Percentiles rank a stretch among this genome's conserved stretches.
Conservation (phyloP, 2,888 invertebrate species). For the Aphodius granarius region DNA sequence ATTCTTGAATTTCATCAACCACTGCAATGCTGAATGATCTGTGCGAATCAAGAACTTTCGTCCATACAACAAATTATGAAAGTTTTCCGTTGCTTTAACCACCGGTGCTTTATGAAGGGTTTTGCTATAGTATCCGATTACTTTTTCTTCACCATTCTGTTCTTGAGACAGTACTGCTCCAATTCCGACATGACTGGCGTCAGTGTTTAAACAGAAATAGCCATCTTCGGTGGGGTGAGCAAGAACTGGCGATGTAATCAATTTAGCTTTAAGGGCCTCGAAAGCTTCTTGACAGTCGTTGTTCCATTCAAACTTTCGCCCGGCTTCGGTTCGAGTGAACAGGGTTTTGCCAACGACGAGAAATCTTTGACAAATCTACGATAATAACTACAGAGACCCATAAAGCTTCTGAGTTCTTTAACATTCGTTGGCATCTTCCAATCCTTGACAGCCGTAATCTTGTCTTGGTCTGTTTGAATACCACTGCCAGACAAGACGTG, state of each 20-base stretch:
- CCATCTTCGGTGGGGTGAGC: not conserved
- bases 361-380: not conserved
- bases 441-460: slow-evolving; percentile 10
- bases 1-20: not conserved
- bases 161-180: slow-evolving; percentile 13
- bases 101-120: slow-evolving; percentile 25
- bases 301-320: not conserved
- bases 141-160: slow-evolving; percentile 27
- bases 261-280: not conserved
- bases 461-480: not conserved
- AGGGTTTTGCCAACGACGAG: not conserved
- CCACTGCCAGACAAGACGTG: slow-evolving; percentile 4
- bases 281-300: too few species aligned
- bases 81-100: too few species aligned
- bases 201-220: slow-evolving; percentile 26
- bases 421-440: slow-evolving; percentile 6
- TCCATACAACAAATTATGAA: too few species aligned
- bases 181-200: slow-evolving; percentile 21
- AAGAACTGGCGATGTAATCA: not conserved
- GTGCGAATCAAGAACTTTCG: not conserved
- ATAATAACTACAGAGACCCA: slow-evolving; percentile 10
- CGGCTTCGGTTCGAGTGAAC: not conserved
- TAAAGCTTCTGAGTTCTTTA: slow-evolving; percentile 6
- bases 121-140: slow-evolving; percentile 33
- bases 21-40: not conserved